phyloP scores from a whole-genome alignment of 1,140 invertebrate species.

The Anadara kagoshimensis region DNA sequence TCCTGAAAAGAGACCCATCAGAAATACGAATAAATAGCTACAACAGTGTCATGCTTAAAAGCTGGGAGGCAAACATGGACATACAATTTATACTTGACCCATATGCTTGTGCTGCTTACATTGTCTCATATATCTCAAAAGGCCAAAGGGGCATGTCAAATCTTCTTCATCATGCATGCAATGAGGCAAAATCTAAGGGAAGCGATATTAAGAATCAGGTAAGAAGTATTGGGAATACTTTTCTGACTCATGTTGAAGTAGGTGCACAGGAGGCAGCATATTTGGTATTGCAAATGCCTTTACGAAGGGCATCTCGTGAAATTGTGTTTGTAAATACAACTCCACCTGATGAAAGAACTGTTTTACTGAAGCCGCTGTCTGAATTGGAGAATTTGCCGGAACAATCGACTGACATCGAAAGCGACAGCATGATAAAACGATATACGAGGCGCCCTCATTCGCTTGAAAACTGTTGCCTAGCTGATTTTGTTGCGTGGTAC shows the following conservation, averaged over 20 bases:
- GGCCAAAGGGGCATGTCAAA: conserved; percentile 36
- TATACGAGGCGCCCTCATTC: background rate
- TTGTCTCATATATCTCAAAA: conserved; percentile 41
- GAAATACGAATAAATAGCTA: conserved; percentile 26
- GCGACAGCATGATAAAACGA: conserved; percentile 4
- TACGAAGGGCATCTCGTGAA: conserved; percentile 18
- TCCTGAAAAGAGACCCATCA: conserved; percentile 14
- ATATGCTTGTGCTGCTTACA: conserved; percentile 42
- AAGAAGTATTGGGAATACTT: conserved; percentile 24
- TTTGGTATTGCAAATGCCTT: conserved; percentile 26
- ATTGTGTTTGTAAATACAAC: conserved; percentile 37
- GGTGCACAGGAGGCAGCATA: conserved; percentile 31
- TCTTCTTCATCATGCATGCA: conserved; percentile 22
- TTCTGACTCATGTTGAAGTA: conserved; percentile 27
- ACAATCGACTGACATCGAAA: conserved; percentile 1
- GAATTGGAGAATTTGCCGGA: too few species aligned
- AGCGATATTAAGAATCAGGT: conserved; percentile 26
- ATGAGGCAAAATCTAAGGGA: background rate
- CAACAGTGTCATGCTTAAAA: conserved; percentile 25
- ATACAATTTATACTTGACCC: conserved; percentile 36
- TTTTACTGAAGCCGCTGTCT: conserved; percentile 18
- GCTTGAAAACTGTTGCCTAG: background rate
- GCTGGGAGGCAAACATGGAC: conserved; percentile 43
- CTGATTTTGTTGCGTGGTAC: background rate
- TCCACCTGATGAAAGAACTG: conserved; percentile 15